phyloP scores from a whole-genome alignment of 2,888 invertebrate species.

The Coelopa pilipes region DNA sequence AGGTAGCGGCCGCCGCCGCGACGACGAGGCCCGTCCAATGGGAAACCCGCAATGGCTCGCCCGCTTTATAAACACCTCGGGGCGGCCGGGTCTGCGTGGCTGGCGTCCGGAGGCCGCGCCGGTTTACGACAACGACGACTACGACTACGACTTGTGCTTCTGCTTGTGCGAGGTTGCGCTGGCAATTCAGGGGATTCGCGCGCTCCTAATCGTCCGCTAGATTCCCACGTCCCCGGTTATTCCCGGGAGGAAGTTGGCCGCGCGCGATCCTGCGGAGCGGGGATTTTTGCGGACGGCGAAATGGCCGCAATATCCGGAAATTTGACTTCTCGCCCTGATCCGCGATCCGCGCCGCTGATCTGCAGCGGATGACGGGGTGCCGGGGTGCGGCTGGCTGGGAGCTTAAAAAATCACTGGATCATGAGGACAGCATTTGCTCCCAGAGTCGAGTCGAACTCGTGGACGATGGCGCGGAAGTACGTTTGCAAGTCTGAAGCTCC shows the following conservation, averaged over 20 bases:
- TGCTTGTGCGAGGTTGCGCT: slow-evolving; percentile 11
- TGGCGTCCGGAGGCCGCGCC: not conserved
- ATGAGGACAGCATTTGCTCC: not conserved
- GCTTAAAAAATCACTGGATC: slow-evolving; percentile 13
- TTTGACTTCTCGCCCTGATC: not conserved
- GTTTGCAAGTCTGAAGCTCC: no score
- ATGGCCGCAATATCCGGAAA: slow-evolving; percentile 14
- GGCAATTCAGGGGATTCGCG: slow-evolving; percentile 11
- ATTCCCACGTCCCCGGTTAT: slow-evolving; percentile 17
- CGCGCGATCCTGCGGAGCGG: not conserved
- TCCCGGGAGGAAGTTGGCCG: slow-evolving; percentile 13
- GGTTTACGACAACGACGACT: no score
- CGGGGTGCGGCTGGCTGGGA: no score
- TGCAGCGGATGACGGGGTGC: no score
- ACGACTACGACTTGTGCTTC: slow-evolving; percentile 9
- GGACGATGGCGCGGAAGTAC: no score
- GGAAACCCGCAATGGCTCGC: slow-evolving; percentile 43
- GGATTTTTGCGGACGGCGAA: not conserved
- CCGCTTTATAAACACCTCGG: slow-evolving; percentile 38
- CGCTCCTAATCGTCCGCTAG: not conserved
- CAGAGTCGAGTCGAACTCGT: no score
- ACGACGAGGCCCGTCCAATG: slow-evolving; percentile 33
- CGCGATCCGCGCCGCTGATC: not conserved
- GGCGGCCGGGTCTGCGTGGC: not conserved
- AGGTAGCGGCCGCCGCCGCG: not conserved